phyloP scores from a whole-genome alignment of 2,888 invertebrate species.

The Drosophila recens region DNA sequence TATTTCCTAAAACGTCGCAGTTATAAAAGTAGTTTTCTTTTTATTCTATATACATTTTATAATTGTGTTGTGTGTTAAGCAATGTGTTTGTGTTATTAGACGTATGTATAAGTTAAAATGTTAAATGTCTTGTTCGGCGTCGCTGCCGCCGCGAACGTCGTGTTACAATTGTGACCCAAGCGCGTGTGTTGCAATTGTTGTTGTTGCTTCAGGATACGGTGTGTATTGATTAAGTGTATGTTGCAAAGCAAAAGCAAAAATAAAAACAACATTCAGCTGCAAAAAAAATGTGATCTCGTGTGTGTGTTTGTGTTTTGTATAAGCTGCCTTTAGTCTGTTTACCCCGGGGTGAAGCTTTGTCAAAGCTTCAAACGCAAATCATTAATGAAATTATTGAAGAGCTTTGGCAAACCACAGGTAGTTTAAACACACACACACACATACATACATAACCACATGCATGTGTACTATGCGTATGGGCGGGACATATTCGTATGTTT shows the following conservation, averaged over 20 bases:
- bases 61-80: conserved; percentile 1
- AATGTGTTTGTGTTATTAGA: background rate
- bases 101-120: background rate
- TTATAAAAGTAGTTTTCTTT: background rate
- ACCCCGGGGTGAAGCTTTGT: background rate
- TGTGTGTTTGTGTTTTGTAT: background rate
- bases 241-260: background rate
- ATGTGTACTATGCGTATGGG: background rate
- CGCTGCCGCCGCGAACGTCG: conserved; percentile 1
- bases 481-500: background rate
- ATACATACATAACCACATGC: no score
- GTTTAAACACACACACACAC: background rate
- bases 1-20: background rate
- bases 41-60: conserved; percentile 1
- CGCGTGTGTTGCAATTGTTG: conserved; percentile 1
- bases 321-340: background rate
- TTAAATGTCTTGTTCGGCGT: background rate
- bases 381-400: background rate
- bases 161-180: background rate
- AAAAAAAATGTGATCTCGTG: background rate
- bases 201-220: conserved; percentile 2
- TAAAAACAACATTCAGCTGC: background rate
- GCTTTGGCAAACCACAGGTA: conserved; percentile 1
- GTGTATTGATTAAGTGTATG: background rate
- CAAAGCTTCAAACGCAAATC: background rate